phyloP scores from a whole-genome alignment of 2,888 invertebrate species.

The Dasysyrphus albostriatus region DNA sequence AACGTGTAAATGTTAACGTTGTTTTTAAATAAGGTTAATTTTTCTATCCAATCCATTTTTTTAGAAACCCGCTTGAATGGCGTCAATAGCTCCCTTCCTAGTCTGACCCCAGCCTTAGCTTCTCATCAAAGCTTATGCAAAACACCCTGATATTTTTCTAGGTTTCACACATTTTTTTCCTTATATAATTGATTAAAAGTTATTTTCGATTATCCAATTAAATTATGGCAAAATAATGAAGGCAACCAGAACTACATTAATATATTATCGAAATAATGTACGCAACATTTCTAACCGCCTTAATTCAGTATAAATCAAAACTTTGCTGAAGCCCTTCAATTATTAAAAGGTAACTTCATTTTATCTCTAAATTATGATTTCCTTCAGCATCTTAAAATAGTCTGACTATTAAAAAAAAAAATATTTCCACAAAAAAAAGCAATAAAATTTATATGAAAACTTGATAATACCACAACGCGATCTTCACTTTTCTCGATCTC shows the following conservation, averaged over 20 bases:
- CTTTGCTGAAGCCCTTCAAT: background rate
- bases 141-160: too few species aligned
- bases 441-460: constrained; percentile 12
- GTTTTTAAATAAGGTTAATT: too few species aligned
- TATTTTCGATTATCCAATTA: too few species aligned
- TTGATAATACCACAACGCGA: constrained; percentile 12
- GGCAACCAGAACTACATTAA: background rate
- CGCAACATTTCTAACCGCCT: background rate
- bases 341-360: background rate
- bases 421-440: background rate
- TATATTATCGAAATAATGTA: background rate
- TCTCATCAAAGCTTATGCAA: too few species aligned
- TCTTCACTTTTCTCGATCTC: constrained; percentile 24
- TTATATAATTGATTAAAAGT: too few species aligned
- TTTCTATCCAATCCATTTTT: too few species aligned
- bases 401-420: background rate
- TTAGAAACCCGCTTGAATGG: too few species aligned
- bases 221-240: too few species aligned
- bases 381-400: background rate
- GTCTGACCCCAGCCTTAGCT: too few species aligned
- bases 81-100: too few species aligned
- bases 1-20: too few species aligned
- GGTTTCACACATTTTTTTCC: too few species aligned
- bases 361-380: background rate
- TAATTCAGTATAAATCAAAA: constrained; percentile 17